phyloP scores from a whole-genome alignment of 2,888 invertebrate genomes.

The Chrysomela aeneicollis region DNA sequence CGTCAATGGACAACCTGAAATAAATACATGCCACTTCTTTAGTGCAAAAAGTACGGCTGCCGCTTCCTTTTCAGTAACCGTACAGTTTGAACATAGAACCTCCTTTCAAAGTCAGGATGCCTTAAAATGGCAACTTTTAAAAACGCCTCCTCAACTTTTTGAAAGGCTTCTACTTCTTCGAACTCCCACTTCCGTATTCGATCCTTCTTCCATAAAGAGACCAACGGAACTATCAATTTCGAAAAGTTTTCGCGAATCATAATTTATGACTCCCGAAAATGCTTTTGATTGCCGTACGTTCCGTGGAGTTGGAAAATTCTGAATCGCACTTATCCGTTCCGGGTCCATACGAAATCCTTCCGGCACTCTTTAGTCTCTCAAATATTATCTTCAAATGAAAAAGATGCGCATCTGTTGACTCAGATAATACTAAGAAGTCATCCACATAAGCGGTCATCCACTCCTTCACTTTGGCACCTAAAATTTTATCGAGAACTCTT shows the following conservation, averaged over 20 bases:
- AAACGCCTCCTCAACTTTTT: constrained; percentile 17
- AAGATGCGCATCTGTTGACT: background rate
- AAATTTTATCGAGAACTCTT: constrained; percentile 4
- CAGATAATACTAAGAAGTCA: constrained; percentile 16
- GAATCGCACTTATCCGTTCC: constrained; percentile 14
- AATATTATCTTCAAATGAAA: constrained; percentile 17
- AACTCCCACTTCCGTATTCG: constrained; percentile 19
- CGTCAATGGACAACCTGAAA: constrained; percentile 12
- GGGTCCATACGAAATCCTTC: constrained; percentile 23
- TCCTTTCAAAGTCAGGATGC: constrained; percentile 16
- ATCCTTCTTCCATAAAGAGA: constrained; percentile 13
- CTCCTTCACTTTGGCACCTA: background rate
- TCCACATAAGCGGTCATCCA: constrained; percentile 13
- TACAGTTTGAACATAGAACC: constrained; percentile 26
- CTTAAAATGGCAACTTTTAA: constrained; percentile 6
- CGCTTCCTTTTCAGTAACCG: constrained; percentile 23
- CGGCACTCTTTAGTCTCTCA: background rate
- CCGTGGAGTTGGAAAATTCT: constrained; percentile 22
- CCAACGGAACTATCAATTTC: constrained; percentile 8
- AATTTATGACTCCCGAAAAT: constrained; percentile 27
- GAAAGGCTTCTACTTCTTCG: constrained; percentile 10
- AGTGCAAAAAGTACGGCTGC: constrained; percentile 18
- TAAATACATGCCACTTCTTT: constrained; percentile 19
- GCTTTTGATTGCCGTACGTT: constrained; percentile 22
- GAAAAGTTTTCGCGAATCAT: constrained; percentile 20